Percentiles rank a stretch among this genome's conserved stretches.
Evolutionary conservation across 1,140 invertebrate species (phyloP).

Genomic region (Diorhabda sublineata): DNA sequence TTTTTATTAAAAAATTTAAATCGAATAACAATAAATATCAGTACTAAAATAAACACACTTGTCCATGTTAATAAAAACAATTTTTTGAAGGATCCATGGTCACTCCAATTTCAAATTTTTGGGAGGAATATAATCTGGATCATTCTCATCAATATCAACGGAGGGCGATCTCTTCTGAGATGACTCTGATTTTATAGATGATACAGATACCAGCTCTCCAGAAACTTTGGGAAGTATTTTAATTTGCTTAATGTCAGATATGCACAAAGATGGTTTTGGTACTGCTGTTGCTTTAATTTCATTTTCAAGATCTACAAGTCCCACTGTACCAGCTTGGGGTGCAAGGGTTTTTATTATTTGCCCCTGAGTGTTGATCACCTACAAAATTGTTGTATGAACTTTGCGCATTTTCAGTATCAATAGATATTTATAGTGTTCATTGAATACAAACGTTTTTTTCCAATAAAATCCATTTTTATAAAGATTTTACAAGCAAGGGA

Average conservation of each 20-base stretch:
- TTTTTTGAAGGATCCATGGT: not conserved
- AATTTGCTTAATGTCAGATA: conserved; percentile 16
- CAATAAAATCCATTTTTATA: no score
- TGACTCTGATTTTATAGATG: not conserved
- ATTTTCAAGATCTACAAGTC: conserved; percentile 34
- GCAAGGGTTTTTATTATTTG: not conserved
- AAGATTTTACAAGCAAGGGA: not conserved
- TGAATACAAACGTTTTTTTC: no score
- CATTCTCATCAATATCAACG: conserved; percentile 24
- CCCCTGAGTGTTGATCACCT: not conserved
- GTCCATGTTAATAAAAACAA: no score
- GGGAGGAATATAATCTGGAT: conserved; percentile 36
- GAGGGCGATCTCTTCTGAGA: conserved; percentile 4
- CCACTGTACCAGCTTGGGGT: conserved; percentile 7
- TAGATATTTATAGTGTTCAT: no score
- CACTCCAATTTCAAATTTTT: conserved; percentile 31
- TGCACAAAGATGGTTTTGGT: conserved; percentile 21
- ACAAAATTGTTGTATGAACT: not conserved
- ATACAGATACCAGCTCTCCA: conserved; percentile 1
- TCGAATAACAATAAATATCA: no score
- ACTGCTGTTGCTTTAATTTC: conserved; percentile 30
- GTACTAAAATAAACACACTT: no score
- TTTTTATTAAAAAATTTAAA: no score
- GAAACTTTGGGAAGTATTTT: conserved; percentile 12
- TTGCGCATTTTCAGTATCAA: not conserved